Base-by-base conservation (phyloP, 2,113 vertebrate genomes). In the Tapirus terrestris region DNA sequence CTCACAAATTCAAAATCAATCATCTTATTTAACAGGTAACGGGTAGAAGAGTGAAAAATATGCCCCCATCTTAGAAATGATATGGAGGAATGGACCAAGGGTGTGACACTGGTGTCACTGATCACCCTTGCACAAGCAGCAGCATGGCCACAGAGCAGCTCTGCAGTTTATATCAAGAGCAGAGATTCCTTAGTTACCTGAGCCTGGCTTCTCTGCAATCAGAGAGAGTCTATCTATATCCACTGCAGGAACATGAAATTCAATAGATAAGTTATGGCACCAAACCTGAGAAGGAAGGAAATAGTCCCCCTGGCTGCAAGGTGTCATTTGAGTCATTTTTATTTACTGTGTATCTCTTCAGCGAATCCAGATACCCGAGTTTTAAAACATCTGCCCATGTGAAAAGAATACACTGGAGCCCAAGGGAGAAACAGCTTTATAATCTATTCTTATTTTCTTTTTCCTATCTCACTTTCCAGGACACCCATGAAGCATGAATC, bases 331-430 rank as follows among this genome's bases (percentile, higher is more conserved):
- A 96, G 39, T 96, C 61, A 45, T 75, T 96, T 96, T 95, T 85
- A 95, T 91, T 97, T 94, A 73, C 36, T 58, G 81, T 70, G 27
- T 79, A 92, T 89, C 79, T 96, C 61, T 87, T 95, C 56, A 65
- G 36, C 84, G 53, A 95, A 96, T 91, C 27, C 70, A 89, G 27
- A 94, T 90, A 94, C 56, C 68, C 58, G 79, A 83, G 36, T 95
- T 96, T 97, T 76, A 89, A 97, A 96, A 95, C 45, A 97, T 86
- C 67, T 83, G n/a, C 68, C 83, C 83, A 84, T 23, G 45, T 89
- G 56, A 79, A 97, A 96, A 97, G 61, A 97, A 89, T 96, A 83
- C n/a, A 96, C 16, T 84, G 83, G 20, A 89, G 36, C 58, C 79
- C 43, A 90, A 86, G 70, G 68, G 48, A 91, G 12, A 97, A 97